Evolutionary conservation across 2,113 vertebrate species (phyloP), one percentile per base, ranked within the genome.

Genomic region (Neodontobutis hainanensis): DNA sequence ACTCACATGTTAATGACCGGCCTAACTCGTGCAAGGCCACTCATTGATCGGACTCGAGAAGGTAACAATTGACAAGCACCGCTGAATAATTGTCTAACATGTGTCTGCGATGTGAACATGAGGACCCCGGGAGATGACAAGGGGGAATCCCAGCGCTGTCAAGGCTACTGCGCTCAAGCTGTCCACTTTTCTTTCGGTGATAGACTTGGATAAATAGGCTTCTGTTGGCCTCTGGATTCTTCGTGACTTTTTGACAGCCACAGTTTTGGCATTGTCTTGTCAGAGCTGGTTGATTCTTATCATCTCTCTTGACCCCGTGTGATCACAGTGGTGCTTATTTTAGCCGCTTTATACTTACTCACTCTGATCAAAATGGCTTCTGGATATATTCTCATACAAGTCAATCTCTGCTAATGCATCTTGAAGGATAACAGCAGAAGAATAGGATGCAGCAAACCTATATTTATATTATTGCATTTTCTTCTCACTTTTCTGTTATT

Each of bases 1-100:
- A 77, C 76, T 88, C 78, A 67, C 70, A 83, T 86, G 87, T 86
- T 92, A 92, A 93, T 92, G 90, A 91, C 80, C 49, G 78, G 80
- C 85, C 73, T 27, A 27, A 27, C 83, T 50, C 78, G 74, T 82
- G 84, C 72, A 79, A 79, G 77, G 77, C 71, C 38, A 71, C 85
- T 47, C 83, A 88, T 89, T 90, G 88, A 90, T 92, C 89, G 64
- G 49, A 81, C 78, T 84, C 85, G 87, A 87, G 88, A 85, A 87
- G 88, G 86, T 85, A 14, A 85, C 84, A 83, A 91, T 87, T 90
- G 91, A 91, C 90, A 86, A 88, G 87, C 85, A 62, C 75, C 53
- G 75, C 80, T 77, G 86, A 89, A 90, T 92, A 90, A 90, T 88
- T 70, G 78, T 75, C 67, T 77, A 64, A 70, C 75, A 68, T 40